Conservation (phyloP, 1,140 invertebrate genomes). For the Drosophila obscura region DNA sequence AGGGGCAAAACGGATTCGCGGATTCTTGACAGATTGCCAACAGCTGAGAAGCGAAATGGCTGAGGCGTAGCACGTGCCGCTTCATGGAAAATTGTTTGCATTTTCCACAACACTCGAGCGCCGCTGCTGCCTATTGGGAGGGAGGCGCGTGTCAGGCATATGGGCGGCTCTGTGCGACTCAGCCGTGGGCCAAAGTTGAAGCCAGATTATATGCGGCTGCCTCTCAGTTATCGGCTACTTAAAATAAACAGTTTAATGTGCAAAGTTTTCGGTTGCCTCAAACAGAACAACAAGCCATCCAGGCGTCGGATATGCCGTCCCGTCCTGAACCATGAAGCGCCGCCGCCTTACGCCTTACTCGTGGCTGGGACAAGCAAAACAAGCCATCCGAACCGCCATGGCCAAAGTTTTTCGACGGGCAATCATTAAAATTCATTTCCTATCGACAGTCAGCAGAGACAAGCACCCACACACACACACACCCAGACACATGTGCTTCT, state of each 20-base stretch:
- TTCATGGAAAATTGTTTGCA: slow-evolving; percentile 70
- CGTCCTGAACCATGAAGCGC: neutral
- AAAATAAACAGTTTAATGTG: slow-evolving; percentile 81
- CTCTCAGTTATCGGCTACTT: slow-evolving; percentile 71
- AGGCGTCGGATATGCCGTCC: slow-evolving; percentile 21
- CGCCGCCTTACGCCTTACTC: neutral
- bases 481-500: slow-evolving; percentile 22
- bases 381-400: slow-evolving; percentile 46
- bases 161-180: slow-evolving; percentile 33
- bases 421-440: slow-evolving; percentile 83
- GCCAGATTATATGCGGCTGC: slow-evolving; percentile 25
- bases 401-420: slow-evolving; percentile 59
- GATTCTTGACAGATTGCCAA: slow-evolving; percentile 81
- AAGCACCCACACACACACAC: slow-evolving; percentile 25
- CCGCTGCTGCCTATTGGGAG: no score
- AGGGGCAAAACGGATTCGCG: slow-evolving; percentile 26
- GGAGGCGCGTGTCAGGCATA: slow-evolving; percentile 24
- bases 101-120: slow-evolving; percentile 39
- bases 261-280: slow-evolving; percentile 59
- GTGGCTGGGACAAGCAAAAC: slow-evolving; percentile 65
- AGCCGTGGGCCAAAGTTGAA: slow-evolving; percentile 13
- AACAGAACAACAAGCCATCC: slow-evolving; percentile 48
- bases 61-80: slow-evolving; percentile 70
- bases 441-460: slow-evolving; percentile 73
- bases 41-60: slow-evolving; percentile 64